Percentiles rank a stretch among this genome's conserved stretches.
phyloP scores from a whole-genome alignment of 2,113 vertebrate species.

The Dermatemys mawii region DNA sequence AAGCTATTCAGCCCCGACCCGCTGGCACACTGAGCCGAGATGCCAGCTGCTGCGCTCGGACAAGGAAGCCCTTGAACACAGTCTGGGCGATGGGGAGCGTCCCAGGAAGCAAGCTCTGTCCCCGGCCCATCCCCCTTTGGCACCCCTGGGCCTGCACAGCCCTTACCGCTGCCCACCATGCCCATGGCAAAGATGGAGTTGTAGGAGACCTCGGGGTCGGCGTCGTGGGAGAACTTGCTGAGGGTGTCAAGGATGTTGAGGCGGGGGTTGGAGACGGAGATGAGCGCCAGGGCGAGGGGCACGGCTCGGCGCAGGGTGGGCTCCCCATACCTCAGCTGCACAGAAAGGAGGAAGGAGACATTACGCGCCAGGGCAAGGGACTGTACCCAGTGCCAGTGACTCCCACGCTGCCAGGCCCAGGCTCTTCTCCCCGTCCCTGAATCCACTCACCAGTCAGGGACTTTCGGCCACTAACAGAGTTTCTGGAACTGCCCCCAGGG shows the following conservation, averaged over 20 bases:
- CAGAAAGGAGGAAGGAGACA: rapidly evolving
- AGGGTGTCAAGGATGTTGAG: conserved; percentile 97
- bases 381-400: not conserved
- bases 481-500: not conserved
- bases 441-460: not conserved
- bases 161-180: conserved; percentile 98
- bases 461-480: not conserved
- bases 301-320: conserved; percentile 96
- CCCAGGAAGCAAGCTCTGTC: not conserved
- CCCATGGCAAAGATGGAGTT: conserved; percentile 99
- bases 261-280: conserved; percentile 97
- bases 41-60: not conserved
- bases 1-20: not conserved
- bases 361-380: not conserved
- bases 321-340: conserved; percentile 95
- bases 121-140: rapidly evolving
- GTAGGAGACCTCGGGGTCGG: conserved; percentile 96
- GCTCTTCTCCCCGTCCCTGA: not conserved
- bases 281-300: conserved; percentile 93
- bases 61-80: not conserved
- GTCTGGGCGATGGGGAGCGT: not conserved
- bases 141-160: rapidly evolving
- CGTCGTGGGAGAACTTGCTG: conserved; percentile 98
- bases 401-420: not conserved
- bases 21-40: not conserved